Base-by-base conservation (phyloP, 1,140 invertebrate genomes). In the Drosophila gunungcola region DNA sequence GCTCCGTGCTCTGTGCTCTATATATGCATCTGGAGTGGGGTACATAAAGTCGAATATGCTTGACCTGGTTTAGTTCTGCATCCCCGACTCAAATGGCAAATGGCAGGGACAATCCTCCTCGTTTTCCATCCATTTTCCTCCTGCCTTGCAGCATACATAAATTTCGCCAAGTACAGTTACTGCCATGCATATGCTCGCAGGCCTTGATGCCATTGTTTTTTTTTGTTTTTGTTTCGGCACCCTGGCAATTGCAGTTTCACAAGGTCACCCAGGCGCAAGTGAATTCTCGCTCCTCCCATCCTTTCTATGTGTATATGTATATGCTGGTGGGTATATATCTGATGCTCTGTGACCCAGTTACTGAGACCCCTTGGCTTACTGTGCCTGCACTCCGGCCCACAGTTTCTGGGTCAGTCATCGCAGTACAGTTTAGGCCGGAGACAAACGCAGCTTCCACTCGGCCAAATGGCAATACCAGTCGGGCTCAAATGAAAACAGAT, bases 41-140 rank as follows among this genome's bases (percentile, higher is more conserved):
- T 63, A 73, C 21, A 57, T 62, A 63, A 36, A 78, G 73, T 51
- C 64, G 38, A 38, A 69, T 63, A 89, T 65, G 84, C 84, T 89
- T 89, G 84, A 84, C 84, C 84, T 89, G 84, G 84, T 89, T 89
- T 89, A 84, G 77, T 80, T 80, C 58, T 80, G 57, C 60, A 39
- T 75, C 52, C 57, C 39, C 64, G 41, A 46, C 55, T 65, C 60
- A 46, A 61, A 56, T 48, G 60, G 25, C 64, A 77, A 73, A 56
- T 52, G 60, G 65, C 57, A 73, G 56, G 46, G 58, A 42, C 43
- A 67, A 60, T 46, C 7, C 36, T 16, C n/a, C 58, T 39, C 4
- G 21, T 25, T n/a, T 11, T 13, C 42, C 43, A 25, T n/a, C 52
- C 29, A 61, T 25, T 21, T 41, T n/a, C 10, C 62, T 21, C 43